phyloP scores from a whole-genome alignment of 2,797 vertebrate genomes.

The Petrocephalus schoutedeni region DNA sequence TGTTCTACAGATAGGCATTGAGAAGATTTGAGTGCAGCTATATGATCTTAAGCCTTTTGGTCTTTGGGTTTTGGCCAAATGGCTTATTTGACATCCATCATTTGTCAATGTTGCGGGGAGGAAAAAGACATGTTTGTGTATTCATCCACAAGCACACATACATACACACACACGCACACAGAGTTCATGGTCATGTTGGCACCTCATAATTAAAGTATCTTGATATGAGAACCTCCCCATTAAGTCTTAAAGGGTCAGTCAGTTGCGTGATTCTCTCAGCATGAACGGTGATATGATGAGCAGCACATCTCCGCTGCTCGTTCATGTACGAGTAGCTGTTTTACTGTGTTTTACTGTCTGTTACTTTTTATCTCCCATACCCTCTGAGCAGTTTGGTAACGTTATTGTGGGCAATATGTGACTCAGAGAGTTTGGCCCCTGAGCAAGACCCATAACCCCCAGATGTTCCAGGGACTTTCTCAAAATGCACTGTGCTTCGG shows the following conservation, averaged over 20 bases:
- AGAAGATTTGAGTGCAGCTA: slow-evolving; percentile 14
- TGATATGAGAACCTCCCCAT: neutral
- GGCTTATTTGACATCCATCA: neutral
- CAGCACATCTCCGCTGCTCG: neutral
- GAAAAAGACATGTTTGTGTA: neutral
- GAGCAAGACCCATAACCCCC: neutral
- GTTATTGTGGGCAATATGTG: neutral
- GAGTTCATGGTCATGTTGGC: neutral
- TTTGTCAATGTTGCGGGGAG: neutral
- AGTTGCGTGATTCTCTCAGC: neutral
- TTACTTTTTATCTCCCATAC: neutral
- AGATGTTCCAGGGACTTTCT: neutral
- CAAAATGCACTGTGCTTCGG: neutral
- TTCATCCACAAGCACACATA: neutral
- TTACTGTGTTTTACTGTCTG: neutral
- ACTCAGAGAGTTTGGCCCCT: neutral
- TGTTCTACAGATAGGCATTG: neutral
- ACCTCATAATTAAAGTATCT: neutral
- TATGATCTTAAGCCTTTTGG: slow-evolving; percentile 2
- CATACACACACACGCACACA: neutral
- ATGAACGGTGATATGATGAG: neutral
- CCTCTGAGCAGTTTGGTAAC: neutral
- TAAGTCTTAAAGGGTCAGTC: neutral
- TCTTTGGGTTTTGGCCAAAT: slow-evolving; percentile 17
- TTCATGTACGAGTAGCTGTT: neutral